A percentile compares a stretch with the other conserved stretches of the same genome.
Evolutionary conservation across 2,888 invertebrate genomes (phyloP).

Genomic region (Dasypolia templi): DNA sequence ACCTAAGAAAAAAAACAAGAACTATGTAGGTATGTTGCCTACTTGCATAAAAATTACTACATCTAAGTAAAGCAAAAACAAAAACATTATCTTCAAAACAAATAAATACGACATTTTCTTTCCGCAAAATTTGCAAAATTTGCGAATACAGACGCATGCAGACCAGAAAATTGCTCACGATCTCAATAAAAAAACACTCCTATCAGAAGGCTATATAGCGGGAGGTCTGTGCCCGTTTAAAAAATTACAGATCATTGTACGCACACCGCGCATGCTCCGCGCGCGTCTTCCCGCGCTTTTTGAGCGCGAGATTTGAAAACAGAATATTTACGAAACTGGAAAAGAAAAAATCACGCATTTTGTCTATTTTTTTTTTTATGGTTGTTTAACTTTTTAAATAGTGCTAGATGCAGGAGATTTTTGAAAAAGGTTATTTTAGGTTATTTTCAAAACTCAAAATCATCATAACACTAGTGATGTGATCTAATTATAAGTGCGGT

Average conservation of each 20-base stretch:
- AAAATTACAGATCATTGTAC: slow-evolving; percentile 82
- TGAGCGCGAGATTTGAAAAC: slow-evolving; percentile 74
- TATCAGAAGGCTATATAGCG: slow-evolving; percentile 78
- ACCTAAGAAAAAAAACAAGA: neutral
- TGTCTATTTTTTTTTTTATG: too few species aligned
- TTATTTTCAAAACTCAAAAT: neutral
- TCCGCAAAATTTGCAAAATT: slow-evolving; percentile 73
- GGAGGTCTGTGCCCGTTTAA: slow-evolving; percentile 75
- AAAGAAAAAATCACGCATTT: neutral
- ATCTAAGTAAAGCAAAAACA: slow-evolving; percentile 16
- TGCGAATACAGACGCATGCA: slow-evolving; percentile 68
- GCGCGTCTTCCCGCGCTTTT: slow-evolving; percentile 82
- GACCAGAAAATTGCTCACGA: slow-evolving; percentile 78
- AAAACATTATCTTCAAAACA: slow-evolving; percentile 35
- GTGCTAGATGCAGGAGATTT: too few species aligned
- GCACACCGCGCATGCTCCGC: slow-evolving; percentile 82
- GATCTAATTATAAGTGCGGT: neutral
- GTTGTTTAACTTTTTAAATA: too few species aligned
- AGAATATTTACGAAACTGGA: slow-evolving; percentile 25
- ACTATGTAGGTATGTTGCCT: neutral
- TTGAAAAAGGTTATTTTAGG: neutral
- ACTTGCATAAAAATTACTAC: slow-evolving; percentile 7
- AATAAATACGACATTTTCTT: slow-evolving; percentile 51
- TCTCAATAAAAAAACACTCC: slow-evolving; percentile 70
- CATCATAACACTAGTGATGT: slow-evolving; percentile 25